phyloP scores from a whole-genome alignment of 2,888 invertebrate genomes.

The Willowsia nigromaculata region DNA sequence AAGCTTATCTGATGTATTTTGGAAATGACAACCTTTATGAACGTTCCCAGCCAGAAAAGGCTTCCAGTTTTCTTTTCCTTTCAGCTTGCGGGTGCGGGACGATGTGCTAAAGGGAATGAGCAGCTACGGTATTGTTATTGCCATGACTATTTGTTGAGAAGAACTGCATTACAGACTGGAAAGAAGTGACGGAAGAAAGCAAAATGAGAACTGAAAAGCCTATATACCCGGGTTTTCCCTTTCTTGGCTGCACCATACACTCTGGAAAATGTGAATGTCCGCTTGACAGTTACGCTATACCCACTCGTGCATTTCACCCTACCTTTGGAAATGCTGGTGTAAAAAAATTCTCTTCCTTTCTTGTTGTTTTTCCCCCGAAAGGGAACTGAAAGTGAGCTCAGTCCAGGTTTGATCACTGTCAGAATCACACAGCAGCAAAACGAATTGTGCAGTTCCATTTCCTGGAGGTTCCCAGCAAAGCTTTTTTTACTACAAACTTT shows the following conservation, averaged over 20 bases:
- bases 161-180: background rate
- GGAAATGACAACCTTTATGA: no score
- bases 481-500: background rate
- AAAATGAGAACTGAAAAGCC: background rate
- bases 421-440: constrained; percentile 2
- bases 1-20: no score
- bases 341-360: background rate
- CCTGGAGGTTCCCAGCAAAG: background rate
- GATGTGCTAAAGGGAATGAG: constrained; percentile 41
- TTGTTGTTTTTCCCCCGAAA: constrained; percentile 1
- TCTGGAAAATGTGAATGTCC: constrained; percentile 36
- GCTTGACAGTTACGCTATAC: background rate
- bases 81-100: background rate
- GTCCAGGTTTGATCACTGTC: constrained; percentile 49
- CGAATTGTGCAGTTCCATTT: background rate
- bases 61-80: background rate
- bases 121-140: background rate
- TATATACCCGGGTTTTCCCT: constrained; percentile 1
- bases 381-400: background rate
- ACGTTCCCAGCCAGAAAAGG: no score
- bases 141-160: background rate
- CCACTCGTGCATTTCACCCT: constrained; percentile 27
- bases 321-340: background rate
- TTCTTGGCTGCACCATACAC: background rate
- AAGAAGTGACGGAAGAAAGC: background rate